Conservation (phyloP, 2,888 invertebrate genomes). For the Zaprionus bogoriensis region DNA sequence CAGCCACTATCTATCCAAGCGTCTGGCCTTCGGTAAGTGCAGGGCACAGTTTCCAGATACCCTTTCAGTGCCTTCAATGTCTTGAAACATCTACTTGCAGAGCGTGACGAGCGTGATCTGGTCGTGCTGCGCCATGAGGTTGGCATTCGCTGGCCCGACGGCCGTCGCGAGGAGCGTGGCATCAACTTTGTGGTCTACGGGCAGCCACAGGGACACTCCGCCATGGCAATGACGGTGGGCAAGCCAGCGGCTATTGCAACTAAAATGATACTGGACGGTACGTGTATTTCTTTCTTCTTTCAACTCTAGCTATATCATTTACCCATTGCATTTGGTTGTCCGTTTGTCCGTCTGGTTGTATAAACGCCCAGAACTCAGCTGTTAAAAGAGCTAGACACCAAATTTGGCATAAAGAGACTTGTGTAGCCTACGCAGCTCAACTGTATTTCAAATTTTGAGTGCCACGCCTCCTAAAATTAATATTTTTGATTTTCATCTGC, state of each 20-base stretch:
- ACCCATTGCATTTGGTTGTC: no score
- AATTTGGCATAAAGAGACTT: no score
- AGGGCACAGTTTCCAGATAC: no score
- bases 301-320: no score
- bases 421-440: no score
- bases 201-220: conserved; percentile 91
- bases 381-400: no score
- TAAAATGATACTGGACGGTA: conserved; percentile 96
- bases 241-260: conserved; percentile 97
- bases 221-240: conserved; percentile 97
- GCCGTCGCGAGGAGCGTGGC: conserved; percentile 90
- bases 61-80: neutral
- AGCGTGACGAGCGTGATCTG: conserved; percentile 93
- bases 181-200: conserved; percentile 96
- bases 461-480: no score
- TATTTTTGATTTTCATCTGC: no score
- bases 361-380: no score
- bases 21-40: conserved; percentile 88
- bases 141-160: conserved; percentile 95
- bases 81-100: conserved; percentile 81
- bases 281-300: no score
- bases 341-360: no score
- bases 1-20: conserved; percentile 92
- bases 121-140: conserved; percentile 97
- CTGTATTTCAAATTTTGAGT: no score